Evolutionary conservation across 2,113 vertebrate genomes (phyloP), one percentile per base, ranked within the genome.

Genomic region (Numenius arquata): DNA sequence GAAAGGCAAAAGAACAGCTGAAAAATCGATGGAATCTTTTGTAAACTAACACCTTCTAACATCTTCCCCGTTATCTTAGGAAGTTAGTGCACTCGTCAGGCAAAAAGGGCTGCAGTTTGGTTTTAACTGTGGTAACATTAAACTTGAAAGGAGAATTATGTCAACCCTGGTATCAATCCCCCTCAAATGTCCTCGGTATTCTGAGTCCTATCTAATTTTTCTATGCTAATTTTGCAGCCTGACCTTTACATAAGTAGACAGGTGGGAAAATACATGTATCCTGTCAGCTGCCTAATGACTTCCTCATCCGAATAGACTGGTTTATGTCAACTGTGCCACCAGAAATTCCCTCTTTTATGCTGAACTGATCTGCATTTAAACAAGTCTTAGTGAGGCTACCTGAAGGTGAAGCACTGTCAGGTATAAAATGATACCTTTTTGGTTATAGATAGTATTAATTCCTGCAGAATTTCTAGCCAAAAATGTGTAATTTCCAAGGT

Each of bases 201-300:
- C 82, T 59, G 85, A 93, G 67, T 52, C 9, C 55, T 41, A 3
- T 12, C 62, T 67, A 7, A 45, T 80, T 53, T 84, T 90, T 48
- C 59, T 27, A 3, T 85, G 67, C 55, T 90, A 62, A 53, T 94
- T 73, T 71, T 95, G 55, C 43, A 68, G 59, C 34, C 58, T 95
- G 96, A 95, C 95, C 88, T 97, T 97, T 95, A 41, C 43, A 7
- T 34, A 58, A 94, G 77, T 38, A 95, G 84, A 29, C 81, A 89
- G 72, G 74, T 82, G 71, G 85, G 88, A 71, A 89, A 92, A 95
- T 58, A 27, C 53, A 12, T 4, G 36, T 29, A 38, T 63, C 38
- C 50, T 74, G 41, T 72, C 85, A 92, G 73, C 61, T 94, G 58
- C 68, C 67, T 89, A 77, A 76, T 67, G 84, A 5, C 53, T 87